Evolutionary conservation across 1,140 invertebrate species (phyloP), one percentile per base, ranked within the genome.

Genomic region (Tachypleus tridentatus): DNA sequence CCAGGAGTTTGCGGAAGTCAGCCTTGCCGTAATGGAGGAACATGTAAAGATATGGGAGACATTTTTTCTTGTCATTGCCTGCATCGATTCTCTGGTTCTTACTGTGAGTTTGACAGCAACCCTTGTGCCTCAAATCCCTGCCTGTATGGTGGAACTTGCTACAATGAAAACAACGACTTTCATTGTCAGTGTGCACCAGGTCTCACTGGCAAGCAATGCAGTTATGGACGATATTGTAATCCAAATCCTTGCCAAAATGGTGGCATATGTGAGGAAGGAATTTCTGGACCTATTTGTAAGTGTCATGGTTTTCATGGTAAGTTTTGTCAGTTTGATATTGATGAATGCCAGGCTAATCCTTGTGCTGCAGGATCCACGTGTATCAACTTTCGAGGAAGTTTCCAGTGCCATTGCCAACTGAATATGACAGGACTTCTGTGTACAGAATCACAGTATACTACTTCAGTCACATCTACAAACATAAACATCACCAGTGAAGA

Each of bases 71-170:
- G 93, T 73, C 75, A 82, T 5, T 97, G 93, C 76, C 85, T 87
- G 71, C 78, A 82, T 1, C 80, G 91, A 61, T 97, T 88, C 76
- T 79, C 81, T 3, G 93, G 93, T 2, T 71, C 78, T 0, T 79
- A 83, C 29, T 97, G 93, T 78, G 90, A 96, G 76, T 78, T 89
- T 8, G 93, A 97, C 75, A 83, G 83, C 4, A 88, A 95, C 78
- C 91, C 93, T 4, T 98, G 94, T 75, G 87, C 86, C 0, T 88
- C 88, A 9, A 84, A 84, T 9, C 94, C 94, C 0, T 97, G 93
- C 77, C 80, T 94, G 3, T 88, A 91, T 75, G 87, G 90, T 47
- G 87, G 87, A 4, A 80, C 82, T 61, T 91, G 89, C 76, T 70
- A 75, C 57, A 78, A 77, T 70, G 57, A 74, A 54, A 57, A 74